Base-by-base conservation (phyloP, 2,797 vertebrate species). In the Liasis olivaceus region DNA sequence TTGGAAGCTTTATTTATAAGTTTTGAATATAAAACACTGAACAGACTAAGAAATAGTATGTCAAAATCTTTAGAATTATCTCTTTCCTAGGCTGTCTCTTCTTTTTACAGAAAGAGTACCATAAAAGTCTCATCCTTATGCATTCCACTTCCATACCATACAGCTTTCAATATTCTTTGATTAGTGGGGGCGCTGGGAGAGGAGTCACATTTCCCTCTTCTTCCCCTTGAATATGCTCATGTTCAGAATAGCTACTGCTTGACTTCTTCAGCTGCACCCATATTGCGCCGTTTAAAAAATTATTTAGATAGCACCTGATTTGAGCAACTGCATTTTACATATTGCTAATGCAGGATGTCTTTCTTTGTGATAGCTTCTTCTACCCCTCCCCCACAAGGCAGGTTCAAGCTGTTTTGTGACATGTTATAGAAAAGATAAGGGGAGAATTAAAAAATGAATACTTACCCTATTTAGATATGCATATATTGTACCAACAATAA, bases 51-150 rank as follows among this genome's bases (percentile, higher is more conserved):
- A 96, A 96, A 92, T 94, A 96, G 89, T 94, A 93, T 88, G 87
- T 96, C 94, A 96, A 96, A 96, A 95, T 94, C 94, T 96, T 97
- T 96, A 95, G 95, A 97, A 96, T 96, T 97, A 96, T 84, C 90
- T 95, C 28, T 96, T 93, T 97, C 87, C 94, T 93, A 91, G 62
- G 64, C 87, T 72, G 87, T 87, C 81, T 95, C 81, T 92, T 90
- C 93, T 97, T 93, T 96, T 94, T 97, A 96, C 93, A 84, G 93
- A 92, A 64, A 77, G 94, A 95, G 59, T 96, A 31, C 89, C 88
- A 94, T 90, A 89, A 63, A 94, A 93, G 92, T 47, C 87, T 91
- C 22, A 13, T 93, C 88, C 94, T 96, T 95, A 93, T 96, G 94
- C 91, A 93, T 81, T 47, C 24, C 42, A 0, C 89, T 96, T 92